These are phyloP conservation scores for Orgyia antiqua DNA, from an alignment of 2,888 invertebrate species.

Conservation along the genomic window DNA sequence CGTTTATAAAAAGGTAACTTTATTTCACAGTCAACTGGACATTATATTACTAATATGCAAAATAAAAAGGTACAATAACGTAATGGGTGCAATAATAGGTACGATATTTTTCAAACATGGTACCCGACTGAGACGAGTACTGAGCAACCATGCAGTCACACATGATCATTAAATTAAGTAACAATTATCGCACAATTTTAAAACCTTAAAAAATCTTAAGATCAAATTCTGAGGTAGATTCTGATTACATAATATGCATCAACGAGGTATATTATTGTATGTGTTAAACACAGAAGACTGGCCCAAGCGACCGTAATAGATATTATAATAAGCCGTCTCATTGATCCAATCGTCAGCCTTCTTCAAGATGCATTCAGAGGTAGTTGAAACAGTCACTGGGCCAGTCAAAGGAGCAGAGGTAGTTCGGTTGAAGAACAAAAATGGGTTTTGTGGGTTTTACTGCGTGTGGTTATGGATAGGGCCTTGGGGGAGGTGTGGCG, in stretches of 20 bases:
- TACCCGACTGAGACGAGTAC: conserved; percentile 57
- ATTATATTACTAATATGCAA: conserved; percentile 48
- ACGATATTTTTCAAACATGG: conserved; percentile 58
- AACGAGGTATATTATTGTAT: conserved; percentile 70
- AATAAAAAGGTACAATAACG: conserved; percentile 48
- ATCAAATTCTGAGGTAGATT: conserved; percentile 76
- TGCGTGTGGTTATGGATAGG: conserved; percentile 81
- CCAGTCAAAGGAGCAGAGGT: conserved; percentile 56
- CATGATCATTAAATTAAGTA: conserved; percentile 70
- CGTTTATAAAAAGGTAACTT: conserved; percentile 68
- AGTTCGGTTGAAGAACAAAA: conserved; percentile 54
- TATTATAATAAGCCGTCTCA: conserved; percentile 17
- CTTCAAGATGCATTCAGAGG: conserved; percentile 27
- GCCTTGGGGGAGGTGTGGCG: conserved; percentile 79
- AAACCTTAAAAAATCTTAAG: conserved; percentile 73
- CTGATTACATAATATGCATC: conserved; percentile 71
- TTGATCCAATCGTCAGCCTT: conserved; percentile 20
- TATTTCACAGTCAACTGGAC: conserved; percentile 67
- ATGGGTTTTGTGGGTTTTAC: conserved; percentile 47
- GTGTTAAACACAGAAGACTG: conserved; percentile 46
- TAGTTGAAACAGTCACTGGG: conserved; percentile 34
- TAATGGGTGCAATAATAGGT: conserved; percentile 47
- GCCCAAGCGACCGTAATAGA: conserved; percentile 29
- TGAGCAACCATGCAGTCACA: conserved; percentile 70
- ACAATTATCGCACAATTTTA: conserved; percentile 71